Percentiles rank a stretch among this genome's conserved stretches.
phyloP scores from a whole-genome alignment of 2,888 invertebrate species.

The Orthosia cruda region DNA sequence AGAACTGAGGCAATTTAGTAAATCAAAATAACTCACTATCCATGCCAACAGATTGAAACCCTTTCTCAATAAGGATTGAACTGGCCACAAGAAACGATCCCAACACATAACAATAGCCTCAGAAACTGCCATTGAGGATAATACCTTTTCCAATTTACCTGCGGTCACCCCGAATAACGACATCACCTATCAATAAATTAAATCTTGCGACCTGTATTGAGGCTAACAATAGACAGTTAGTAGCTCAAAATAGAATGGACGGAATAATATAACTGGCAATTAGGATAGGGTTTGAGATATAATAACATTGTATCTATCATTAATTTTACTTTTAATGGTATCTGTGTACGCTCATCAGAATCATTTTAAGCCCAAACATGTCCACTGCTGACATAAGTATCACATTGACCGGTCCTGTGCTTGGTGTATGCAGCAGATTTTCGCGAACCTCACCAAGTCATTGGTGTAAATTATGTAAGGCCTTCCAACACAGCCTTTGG shows the following conservation, averaged over 20 bases:
- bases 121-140: conserved; percentile 45
- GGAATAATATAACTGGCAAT: conserved; percentile 18
- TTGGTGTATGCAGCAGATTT: too few species aligned
- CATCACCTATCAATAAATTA: conserved; percentile 78
- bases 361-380: too few species aligned
- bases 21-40: neutral
- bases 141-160: conserved; percentile 71
- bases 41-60: conserved; percentile 7
- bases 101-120: conserved; percentile 38
- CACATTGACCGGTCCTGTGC: too few species aligned
- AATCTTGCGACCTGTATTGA: conserved; percentile 71
- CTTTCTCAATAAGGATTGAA: conserved; percentile 24
- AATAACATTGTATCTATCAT: neutral
- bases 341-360: too few species aligned
- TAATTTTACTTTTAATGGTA: neutral
- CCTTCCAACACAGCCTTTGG: too few species aligned
- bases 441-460: too few species aligned
- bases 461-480: too few species aligned
- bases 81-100: conserved; percentile 25
- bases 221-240: conserved; percentile 64
- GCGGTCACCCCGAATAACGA: conserved; percentile 64
- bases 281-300: neutral
- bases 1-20: too few species aligned
- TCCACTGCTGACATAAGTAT: too few species aligned
- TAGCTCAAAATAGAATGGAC: conserved; percentile 8